Conservation (phyloP, 2,113 vertebrate genomes). For the Crotalus tigris region DNA sequence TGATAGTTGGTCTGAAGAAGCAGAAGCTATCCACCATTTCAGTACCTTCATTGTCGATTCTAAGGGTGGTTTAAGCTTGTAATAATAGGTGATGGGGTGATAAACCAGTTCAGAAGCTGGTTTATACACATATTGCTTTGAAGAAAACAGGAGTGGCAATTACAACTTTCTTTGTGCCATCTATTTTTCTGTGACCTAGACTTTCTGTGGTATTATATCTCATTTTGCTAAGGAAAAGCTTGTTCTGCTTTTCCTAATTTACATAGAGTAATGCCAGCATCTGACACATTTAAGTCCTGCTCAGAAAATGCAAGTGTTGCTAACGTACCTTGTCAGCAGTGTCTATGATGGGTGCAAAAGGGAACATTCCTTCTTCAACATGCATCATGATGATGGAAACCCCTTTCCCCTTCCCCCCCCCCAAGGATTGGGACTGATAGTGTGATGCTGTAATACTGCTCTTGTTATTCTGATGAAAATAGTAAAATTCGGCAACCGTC, state of each 20-base stretch:
- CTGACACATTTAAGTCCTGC: not conserved
- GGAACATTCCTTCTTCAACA: not conserved
- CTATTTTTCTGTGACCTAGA: not conserved
- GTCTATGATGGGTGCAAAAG: not conserved
- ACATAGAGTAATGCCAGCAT: not conserved
- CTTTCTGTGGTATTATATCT: not conserved
- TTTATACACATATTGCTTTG: not conserved
- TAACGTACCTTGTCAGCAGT: not conserved
- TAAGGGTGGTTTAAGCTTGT: not conserved
- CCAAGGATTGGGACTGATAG: not conserved
- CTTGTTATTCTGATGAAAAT: not conserved
- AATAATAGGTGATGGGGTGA: not conserved
- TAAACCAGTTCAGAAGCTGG: not conserved
- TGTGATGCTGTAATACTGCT: not conserved
- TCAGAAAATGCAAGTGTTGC: not conserved
- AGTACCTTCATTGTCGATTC: not conserved
- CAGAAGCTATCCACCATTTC: not conserved
- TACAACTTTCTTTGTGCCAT: not conserved
- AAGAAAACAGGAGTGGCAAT: not conserved
- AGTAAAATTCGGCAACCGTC: not conserved
- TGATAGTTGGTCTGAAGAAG: not conserved
- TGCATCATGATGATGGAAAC: not conserved
- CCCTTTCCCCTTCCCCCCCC: rapidly evolving
- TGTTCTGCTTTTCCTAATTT: not conserved
- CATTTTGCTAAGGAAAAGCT: not conserved